Evolutionary conservation across 2,113 vertebrate species (phyloP).

Genomic region (Cricetomys ansorgei): DNA sequence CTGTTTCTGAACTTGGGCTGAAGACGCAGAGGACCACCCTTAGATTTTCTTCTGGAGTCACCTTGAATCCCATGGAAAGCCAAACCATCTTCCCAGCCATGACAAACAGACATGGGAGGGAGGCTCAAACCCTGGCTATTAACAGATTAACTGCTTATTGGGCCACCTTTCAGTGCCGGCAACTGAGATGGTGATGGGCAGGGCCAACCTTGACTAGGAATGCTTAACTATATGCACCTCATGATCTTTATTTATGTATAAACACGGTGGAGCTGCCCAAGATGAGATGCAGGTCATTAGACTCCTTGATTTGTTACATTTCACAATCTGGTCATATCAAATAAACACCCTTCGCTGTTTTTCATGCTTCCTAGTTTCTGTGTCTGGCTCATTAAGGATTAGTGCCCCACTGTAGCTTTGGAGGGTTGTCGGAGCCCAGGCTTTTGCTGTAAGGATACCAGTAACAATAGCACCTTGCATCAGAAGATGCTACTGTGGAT

Average conservation of each 20-base stretch:
- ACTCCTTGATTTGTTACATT: neutral
- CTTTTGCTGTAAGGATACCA: neutral
- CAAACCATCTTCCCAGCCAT: neutral
- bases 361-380: neutral
- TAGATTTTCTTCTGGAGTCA: neutral
- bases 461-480: neutral
- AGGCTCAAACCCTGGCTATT: neutral
- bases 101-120: neutral
- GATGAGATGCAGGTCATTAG: neutral
- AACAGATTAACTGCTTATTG: neutral
- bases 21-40: neutral
- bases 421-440: neutral
- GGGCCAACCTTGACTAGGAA: neutral
- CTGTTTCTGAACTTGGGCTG: neutral
- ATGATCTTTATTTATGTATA: neutral
- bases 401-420: neutral
- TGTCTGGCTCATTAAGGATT: neutral
- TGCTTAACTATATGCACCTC: neutral
- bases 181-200: neutral
- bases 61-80: neutral
- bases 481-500: neutral
- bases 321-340: neutral
- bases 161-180: neutral
- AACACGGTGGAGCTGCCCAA: neutral
- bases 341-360: neutral